Conservation (phyloP, 2,797 vertebrate genomes). For the Phoeniculus purpureus region DNA sequence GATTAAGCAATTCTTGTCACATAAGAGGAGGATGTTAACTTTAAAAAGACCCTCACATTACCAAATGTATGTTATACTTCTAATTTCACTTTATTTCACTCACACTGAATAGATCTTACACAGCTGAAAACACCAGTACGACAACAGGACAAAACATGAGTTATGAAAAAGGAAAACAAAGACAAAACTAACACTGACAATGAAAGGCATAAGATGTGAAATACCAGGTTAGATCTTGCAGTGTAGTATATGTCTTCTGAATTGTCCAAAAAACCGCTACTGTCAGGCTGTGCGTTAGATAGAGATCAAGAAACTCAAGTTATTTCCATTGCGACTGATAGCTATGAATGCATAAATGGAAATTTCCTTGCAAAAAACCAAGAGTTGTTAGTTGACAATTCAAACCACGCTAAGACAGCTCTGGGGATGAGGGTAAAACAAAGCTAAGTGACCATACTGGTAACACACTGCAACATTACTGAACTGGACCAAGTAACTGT, state of each 20-base stretch:
- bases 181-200: constrained; percentile 76
- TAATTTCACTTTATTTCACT: not conserved
- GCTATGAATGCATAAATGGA: constrained; percentile 68
- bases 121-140: constrained; percentile 9
- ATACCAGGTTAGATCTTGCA: constrained; percentile 98
- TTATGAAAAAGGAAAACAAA: constrained; percentile 54
- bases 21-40: not conserved
- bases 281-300: constrained; percentile 92
- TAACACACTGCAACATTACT: not conserved
- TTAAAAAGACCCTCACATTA: not conserved
- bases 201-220: constrained; percentile 80
- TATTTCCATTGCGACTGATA: constrained; percentile 82
- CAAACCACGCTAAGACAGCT: constrained; percentile 45
- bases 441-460: not conserved
- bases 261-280: constrained; percentile 96
- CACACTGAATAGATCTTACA: not conserved
- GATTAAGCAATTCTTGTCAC: not conserved
- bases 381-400: constrained; percentile 55
- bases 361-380: constrained; percentile 51
- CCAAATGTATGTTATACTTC: not conserved
- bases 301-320: constrained; percentile 88
- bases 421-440: not conserved
- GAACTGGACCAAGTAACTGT: not conserved
- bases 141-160: constrained; percentile 46
- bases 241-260: constrained; percentile 98